Evolutionary conservation across 1,140 invertebrate species (phyloP).

Genomic region (Temnothorax nylanderi): DNA sequence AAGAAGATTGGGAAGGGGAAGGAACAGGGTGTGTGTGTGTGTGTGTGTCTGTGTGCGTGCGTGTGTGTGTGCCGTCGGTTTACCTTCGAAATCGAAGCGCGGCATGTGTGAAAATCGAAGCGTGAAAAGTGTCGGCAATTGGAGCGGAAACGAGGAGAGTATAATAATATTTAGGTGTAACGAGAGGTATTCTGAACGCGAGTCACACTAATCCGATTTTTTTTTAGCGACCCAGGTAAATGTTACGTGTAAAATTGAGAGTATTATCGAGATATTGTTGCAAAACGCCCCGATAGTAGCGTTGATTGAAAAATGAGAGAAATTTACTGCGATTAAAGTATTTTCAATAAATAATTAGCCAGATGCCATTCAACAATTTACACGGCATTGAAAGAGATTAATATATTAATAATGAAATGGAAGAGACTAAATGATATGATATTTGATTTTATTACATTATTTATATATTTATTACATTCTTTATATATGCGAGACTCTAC

Average conservation of each 20-base stretch:
- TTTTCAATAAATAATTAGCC: slow-evolving; percentile 19
- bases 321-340: slow-evolving; percentile 3
- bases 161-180: slow-evolving; percentile 33
- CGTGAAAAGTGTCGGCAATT: slow-evolving; percentile 33
- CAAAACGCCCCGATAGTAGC: background rate
- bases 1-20: slow-evolving; percentile 34
- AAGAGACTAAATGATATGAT: background rate
- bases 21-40: background rate
- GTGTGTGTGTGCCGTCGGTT: background rate
- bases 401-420: slow-evolving; percentile 1
- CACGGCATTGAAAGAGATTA: background rate
- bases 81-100: slow-evolving; percentile 51
- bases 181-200: slow-evolving; percentile 12
- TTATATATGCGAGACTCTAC: background rate
- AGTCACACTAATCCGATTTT: background rate
- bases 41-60: too few relatives aligned
- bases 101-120: slow-evolving; percentile 45
- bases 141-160: slow-evolving; percentile 31
- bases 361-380: background rate
- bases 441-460: slow-evolving; percentile 3
- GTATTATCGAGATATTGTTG: background rate
- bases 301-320: background rate
- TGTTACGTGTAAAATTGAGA: background rate
- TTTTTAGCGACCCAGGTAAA: background rate
- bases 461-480: slow-evolving; percentile 15